Evolutionary conservation across 2,113 vertebrate genomes (phyloP), one percentile per base, ranked within the genome.

Genomic region (Choloepus hoffmanni): DNA sequence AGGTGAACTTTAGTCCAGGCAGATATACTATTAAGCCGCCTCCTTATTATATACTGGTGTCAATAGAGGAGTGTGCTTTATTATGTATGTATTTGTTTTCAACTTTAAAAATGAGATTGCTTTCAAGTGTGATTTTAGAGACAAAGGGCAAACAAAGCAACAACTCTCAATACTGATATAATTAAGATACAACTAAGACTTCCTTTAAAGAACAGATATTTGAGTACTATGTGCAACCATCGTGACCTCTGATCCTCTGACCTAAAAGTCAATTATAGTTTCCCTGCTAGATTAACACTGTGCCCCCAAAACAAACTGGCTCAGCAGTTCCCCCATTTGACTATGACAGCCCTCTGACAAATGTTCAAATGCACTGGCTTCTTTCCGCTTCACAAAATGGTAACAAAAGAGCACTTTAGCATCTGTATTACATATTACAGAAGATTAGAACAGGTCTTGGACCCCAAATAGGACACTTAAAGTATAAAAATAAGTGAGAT

Each of bases 121-220:
- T 62, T 89, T 96, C 68, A 48, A 92, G 12, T 91, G 63, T 92
- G 67, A 87, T 76, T 89, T 95, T 63, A 72, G 33, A 94, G 43
- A n/a, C 67, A 95, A 76, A 70, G n/a, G 15, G 21, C 58, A 58
- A 90, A 72, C 13, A 16, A 45, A 15, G 15, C 88, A 92, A 74
- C 28, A 67, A 65, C 65, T 28, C 2, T 18, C 24, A 85, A 26
- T 16, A 4, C 4, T 70, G 40, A 45, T 74, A 1, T 40, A 89
- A 72, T 33, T 72, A 67, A 96, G 55, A 3, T 7, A 84, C 4
- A 87, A 8, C 50, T 36, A 62, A 68, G 23, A 55, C 43, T 36
- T 53, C 12, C 23, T 86, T 53, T 23, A 70, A 92, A 95, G 15
- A 3, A 67, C 40, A 91, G 28, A 50, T 55, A 40, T 67, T 40